These are phyloP conservation scores for Drosophila quinaria DNA, from an alignment of 2,888 invertebrate species.

Conservation along the genomic window DNA sequence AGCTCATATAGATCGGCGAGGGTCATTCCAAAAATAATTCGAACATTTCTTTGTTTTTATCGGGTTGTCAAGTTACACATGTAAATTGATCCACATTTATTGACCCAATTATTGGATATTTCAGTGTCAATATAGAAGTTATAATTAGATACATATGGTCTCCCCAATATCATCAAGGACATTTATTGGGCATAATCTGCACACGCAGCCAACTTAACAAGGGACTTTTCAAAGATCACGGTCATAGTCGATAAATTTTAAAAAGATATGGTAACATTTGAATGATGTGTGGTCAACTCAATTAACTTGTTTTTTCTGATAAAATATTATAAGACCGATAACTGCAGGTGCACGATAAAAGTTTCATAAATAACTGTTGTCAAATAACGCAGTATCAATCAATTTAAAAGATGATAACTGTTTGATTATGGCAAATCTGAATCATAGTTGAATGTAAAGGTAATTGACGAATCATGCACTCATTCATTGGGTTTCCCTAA, in stretches of 20 bases:
- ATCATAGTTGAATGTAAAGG: not conserved
- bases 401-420: not conserved
- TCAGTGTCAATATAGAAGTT: not conserved
- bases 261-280: too few species aligned
- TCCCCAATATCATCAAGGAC: not conserved
- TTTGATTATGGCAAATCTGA: not conserved
- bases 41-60: not conserved
- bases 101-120: conserved; percentile 9
- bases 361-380: not conserved
- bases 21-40: conserved; percentile 11
- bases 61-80: not conserved
- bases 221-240: not conserved
- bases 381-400: not conserved
- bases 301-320: not conserved
- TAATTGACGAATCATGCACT: not conserved
- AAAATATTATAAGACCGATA: conserved; percentile 2
- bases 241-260: not conserved
- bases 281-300: not conserved
- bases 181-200: too few species aligned
- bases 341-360: conserved; percentile 1
- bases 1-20: conserved; percentile 2
- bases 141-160: not conserved
- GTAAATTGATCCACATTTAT: conserved; percentile 1
- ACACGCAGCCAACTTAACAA: not conserved
- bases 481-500: not conserved